These are phyloP conservation scores for Cartodere bifasciata DNA, from an alignment of 2,888 invertebrate species.

Conservation along the genomic window DNA sequence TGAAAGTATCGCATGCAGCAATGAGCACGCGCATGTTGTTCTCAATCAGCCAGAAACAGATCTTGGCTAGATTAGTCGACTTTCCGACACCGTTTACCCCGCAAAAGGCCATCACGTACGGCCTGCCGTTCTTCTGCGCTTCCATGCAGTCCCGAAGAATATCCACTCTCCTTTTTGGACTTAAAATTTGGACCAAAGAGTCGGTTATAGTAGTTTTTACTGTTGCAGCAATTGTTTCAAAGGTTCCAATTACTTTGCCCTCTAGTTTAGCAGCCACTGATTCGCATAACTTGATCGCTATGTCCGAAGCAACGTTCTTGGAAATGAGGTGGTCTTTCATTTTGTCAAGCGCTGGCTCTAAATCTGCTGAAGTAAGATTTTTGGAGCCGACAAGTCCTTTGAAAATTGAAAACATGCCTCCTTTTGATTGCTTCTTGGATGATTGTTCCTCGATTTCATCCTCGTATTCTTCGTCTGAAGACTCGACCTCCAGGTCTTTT, in stretches of 20 bases:
- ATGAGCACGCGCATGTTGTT: conserved; percentile 92
- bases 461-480: conserved; percentile 53
- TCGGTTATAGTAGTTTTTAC: conserved; percentile 82
- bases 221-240: conserved; percentile 80
- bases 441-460: conserved; percentile 33
- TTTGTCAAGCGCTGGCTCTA: conserved; percentile 82
- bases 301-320: conserved; percentile 97
- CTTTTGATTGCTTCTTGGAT: conserved; percentile 22
- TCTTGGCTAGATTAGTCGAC: conserved; percentile 97
- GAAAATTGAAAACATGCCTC: conserved; percentile 76
- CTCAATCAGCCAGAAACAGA: conserved; percentile 98
- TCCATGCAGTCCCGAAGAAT: conserved; percentile 93
- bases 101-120: conserved; percentile 94
- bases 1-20: conserved; percentile 98
- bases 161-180: conserved; percentile 89
- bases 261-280: conserved; percentile 82
- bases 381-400: conserved; percentile 78
- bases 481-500: conserved; percentile 70
- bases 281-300: conserved; percentile 85
- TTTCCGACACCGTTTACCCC: conserved; percentile 99
- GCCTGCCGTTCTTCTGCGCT: conserved; percentile 62
- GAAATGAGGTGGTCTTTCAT: conserved; percentile 89
- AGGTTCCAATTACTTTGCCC: conserved; percentile 89
- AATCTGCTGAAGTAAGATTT: conserved; percentile 64
- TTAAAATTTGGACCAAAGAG: conserved; percentile 84